A percentile compares a stretch with the other conserved stretches of the same genome.
phyloP scores from a whole-genome alignment of 2,113 vertebrate species.

The Corythoichthys haematopterus region DNA sequence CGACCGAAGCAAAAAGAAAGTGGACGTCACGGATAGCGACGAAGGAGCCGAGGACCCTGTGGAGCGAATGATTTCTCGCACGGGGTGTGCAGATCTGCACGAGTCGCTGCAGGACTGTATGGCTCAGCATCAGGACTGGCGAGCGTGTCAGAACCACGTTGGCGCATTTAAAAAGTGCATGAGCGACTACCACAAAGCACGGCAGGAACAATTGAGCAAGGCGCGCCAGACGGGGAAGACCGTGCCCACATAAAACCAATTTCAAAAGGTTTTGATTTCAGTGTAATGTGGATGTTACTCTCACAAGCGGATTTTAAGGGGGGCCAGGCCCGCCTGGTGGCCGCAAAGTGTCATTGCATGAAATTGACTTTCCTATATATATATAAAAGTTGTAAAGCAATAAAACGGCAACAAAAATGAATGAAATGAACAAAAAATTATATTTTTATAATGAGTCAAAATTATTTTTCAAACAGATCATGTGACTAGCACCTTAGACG shows the following conservation, averaged over 20 bases:
- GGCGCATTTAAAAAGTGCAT: conserved; percentile 85
- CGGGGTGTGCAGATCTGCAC: conserved; percentile 81
- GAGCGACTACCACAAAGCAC: conserved; percentile 69
- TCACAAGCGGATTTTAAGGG: too few species aligned
- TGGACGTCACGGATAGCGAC: conserved; percentile 56
- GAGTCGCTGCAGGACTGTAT: conserved; percentile 88
- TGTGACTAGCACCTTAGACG: too few species aligned
- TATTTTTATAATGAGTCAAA: too few species aligned
- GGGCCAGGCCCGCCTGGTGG: too few species aligned
- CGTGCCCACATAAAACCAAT: conserved; percentile 26
- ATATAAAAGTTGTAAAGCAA: too few species aligned
- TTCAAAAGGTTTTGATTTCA: background rate
- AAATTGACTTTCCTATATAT: too few species aligned
- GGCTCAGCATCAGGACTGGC: conserved; percentile 87
- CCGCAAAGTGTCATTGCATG: too few species aligned
- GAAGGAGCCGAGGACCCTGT: conserved; percentile 81
- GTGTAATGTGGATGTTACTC: background rate
- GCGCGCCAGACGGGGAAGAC: conserved; percentile 21
- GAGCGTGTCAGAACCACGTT: conserved; percentile 80
- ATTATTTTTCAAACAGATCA: too few species aligned
- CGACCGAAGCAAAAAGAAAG: conserved; percentile 54
- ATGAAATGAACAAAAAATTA: too few species aligned
- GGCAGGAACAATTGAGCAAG: conserved; percentile 51
- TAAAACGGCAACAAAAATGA: too few species aligned
- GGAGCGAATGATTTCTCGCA: conserved; percentile 79